These are phyloP conservation scores for Tetranychus truncatus DNA, from an alignment of 2,888 invertebrate genomes.

Conservation along the genomic window DNA sequence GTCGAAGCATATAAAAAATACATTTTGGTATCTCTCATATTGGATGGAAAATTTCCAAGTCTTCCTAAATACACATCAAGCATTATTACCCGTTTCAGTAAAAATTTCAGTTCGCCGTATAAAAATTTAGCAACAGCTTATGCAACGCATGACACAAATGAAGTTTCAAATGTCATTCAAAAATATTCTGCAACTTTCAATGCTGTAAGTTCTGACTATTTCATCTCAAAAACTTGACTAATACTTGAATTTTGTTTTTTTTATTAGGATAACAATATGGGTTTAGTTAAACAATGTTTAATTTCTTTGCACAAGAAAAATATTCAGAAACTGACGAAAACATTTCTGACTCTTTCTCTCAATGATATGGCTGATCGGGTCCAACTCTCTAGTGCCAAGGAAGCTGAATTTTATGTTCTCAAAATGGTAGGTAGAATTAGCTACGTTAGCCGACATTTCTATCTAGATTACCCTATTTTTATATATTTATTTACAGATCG, in stretches of 20 bases:
- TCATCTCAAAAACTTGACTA: slow-evolving; percentile 1
- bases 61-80: slow-evolving; percentile 82
- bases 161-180: slow-evolving; percentile 46
- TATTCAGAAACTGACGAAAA: slow-evolving; percentile 85
- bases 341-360: slow-evolving; percentile 70
- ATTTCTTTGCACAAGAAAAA: slow-evolving; percentile 82
- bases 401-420: slow-evolving; percentile 80
- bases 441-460: background rate
- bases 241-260: slow-evolving; percentile 28
- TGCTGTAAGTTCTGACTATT: slow-evolving; percentile 34
- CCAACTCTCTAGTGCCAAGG: slow-evolving; percentile 53
- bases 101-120: slow-evolving; percentile 63
- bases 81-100: slow-evolving; percentile 47
- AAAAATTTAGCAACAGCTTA: slow-evolving; percentile 72
- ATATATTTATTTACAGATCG: slow-evolving; percentile 46
- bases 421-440: slow-evolving; percentile 54
- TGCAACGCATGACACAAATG: slow-evolving; percentile 49
- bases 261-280: slow-evolving; percentile 40
- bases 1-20: slow-evolving; percentile 92
- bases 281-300: slow-evolving; percentile 51
- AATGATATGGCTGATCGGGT: slow-evolving; percentile 76
- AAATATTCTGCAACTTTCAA: slow-evolving; percentile 64
- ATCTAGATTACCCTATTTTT: background rate
- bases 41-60: slow-evolving; percentile 64
- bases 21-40: slow-evolving; percentile 69